Conservation (phyloP, 2,797 vertebrate genomes). For the Dryobates pubescens region DNA sequence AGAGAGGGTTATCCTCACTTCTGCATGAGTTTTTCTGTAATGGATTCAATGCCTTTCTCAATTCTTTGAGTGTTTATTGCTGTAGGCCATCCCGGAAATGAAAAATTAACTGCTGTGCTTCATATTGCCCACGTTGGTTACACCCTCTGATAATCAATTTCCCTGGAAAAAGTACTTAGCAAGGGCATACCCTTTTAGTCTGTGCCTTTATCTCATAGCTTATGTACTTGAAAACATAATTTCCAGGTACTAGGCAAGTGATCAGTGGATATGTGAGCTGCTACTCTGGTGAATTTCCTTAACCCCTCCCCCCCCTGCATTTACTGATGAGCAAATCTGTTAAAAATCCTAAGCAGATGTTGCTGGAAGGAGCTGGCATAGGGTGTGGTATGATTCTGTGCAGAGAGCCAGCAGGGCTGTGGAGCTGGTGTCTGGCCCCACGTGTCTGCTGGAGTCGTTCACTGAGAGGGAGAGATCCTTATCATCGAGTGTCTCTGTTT, state of each 20-base stretch:
- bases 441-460: neutral
- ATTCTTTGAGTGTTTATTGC: neutral
- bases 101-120: neutral
- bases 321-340: conserved; percentile 33
- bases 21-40: neutral
- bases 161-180: neutral
- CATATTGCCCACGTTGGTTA: neutral
- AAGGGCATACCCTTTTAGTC: neutral
- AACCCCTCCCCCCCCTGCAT: neutral
- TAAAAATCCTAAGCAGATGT: conserved; percentile 54
- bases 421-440: neutral
- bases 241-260: neutral
- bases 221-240: neutral
- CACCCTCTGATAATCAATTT: neutral
- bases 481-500: neutral
- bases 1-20: neutral
- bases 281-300: neutral
- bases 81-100: neutral
- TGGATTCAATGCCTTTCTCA: neutral
- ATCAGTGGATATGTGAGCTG: neutral
- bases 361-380: neutral
- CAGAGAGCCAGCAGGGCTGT: neutral
- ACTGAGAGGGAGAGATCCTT: neutral
- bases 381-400: conserved; percentile 24
- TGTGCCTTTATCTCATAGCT: neutral